Evolutionary conservation across 2,888 invertebrate species (phyloP), one percentile per base, ranked within the genome.

Genomic region (Chouioia cunea): DNA sequence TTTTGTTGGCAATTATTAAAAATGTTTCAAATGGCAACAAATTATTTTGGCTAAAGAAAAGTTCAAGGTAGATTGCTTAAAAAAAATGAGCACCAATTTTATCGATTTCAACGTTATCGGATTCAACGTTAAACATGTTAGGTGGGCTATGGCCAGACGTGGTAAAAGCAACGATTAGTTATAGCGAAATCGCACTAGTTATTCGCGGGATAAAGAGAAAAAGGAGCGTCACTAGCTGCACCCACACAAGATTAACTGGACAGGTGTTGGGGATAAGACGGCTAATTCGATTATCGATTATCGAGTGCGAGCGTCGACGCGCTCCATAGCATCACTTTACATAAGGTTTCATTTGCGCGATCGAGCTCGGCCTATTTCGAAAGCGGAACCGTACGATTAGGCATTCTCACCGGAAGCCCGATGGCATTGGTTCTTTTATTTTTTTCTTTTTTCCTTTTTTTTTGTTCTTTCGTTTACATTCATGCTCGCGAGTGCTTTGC

Each of bases 221-320:
- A n/a, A 20, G 16, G 50, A 47, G 23, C 22, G 60, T 18, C 23
- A 16, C 20, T 14, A 4, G 20, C 22, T 14, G 12, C 16, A 12
- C 36, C 36, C 20, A 56, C 56, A 15, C 12, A 50, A 63, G 57
- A 69, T 63, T 69, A 69, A 63, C 48, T 53, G 23, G 59, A 54
- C 70, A 70, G 70, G 70, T 70, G 70, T 70, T 64, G 70, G 60
- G 65, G 68, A 59, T 71, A 65, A 68, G 65, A 64, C 65, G 43
- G 57, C 54, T 77, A 78, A 80, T 76, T 78, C 76, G 74, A 79
- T 79, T 78, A 78, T 65, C 62, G 73, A 77, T 74, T 76, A 76
- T 75, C 74, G 75, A 74, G 73, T 71, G 77, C 74, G 73, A 76
- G 74, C 74, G 74, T 27, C 27, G 3, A 27, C 36, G 36, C 36